Evolutionary conservation across 1,140 invertebrate genomes (phyloP).

Genomic region (Aphis gossypii): DNA sequence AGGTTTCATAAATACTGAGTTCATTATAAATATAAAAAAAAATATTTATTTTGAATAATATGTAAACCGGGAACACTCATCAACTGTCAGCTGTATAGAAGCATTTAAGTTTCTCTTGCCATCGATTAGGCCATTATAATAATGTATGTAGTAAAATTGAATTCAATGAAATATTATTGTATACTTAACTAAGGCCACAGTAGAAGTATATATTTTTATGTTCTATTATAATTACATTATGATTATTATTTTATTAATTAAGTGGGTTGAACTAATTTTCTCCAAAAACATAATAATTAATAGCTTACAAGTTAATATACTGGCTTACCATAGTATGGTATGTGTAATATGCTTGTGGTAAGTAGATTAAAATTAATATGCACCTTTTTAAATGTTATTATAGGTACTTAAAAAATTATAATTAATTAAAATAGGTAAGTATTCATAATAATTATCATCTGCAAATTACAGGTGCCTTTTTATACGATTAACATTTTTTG

Average conservation of each 20-base stretch:
- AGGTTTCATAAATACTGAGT: background rate
- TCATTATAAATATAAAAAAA: background rate
- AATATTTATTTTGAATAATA: background rate
- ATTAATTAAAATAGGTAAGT: no score
- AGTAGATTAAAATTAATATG: no score
- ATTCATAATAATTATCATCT: no score
- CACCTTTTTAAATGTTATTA: no score
- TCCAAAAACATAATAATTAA: background rate
- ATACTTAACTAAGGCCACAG: background rate
- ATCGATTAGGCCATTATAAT: background rate
- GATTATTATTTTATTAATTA: background rate
- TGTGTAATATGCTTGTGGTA: no score
- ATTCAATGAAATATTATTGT: background rate
- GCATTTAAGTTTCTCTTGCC: background rate
- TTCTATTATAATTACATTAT: background rate
- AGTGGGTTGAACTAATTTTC: background rate
- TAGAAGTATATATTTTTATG: background rate
- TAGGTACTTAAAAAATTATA: no score
- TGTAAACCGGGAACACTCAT: background rate
- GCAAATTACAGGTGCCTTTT: background rate
- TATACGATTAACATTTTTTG: no score
- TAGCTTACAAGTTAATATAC: background rate
- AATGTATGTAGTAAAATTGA: background rate
- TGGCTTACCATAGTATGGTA: no score
- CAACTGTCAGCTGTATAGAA: background rate